Evolutionary conservation across 2,113 vertebrate species (phyloP).

Genomic region (Odontesthes bonariensis): DNA sequence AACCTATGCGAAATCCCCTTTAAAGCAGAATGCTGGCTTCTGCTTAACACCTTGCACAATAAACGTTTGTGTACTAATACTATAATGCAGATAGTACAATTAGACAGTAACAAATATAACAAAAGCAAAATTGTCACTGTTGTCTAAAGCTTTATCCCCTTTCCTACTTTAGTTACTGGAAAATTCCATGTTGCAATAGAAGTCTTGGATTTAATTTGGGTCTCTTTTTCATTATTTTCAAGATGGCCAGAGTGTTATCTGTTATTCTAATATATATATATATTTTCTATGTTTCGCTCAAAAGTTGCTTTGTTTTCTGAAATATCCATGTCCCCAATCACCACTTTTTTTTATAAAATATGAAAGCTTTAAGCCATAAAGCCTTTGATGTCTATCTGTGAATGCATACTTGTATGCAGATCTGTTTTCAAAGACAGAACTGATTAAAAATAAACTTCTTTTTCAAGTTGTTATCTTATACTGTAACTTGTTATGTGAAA

Average conservation of each 20-base stretch:
- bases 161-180: too few species aligned
- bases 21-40: not conserved
- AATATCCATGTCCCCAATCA: constrained; percentile 49
- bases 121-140: too few species aligned
- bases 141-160: too few species aligned
- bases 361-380: not conserved
- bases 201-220: constrained; percentile 34
- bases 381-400: constrained; percentile 19
- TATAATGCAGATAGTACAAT: not conserved
- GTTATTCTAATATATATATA: constrained; percentile 34
- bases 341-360: constrained; percentile 21
- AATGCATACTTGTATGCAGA: constrained; percentile 1
- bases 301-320: constrained; percentile 55
- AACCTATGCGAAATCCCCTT: too few species aligned
- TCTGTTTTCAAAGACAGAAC: not conserved
- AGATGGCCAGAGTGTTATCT: constrained; percentile 44
- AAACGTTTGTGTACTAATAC: not conserved
- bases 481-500: not conserved
- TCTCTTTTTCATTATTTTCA: not conserved
- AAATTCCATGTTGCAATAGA: constrained; percentile 30
- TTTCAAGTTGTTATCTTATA: not conserved
- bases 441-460: not conserved
- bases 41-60: not conserved
- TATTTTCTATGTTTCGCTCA: constrained; percentile 28
- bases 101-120: not conserved